These are phyloP conservation scores for Jordanella pulchra DNA, from an alignment of 2,797 vertebrate genomes.

Conservation along the genomic window DNA sequence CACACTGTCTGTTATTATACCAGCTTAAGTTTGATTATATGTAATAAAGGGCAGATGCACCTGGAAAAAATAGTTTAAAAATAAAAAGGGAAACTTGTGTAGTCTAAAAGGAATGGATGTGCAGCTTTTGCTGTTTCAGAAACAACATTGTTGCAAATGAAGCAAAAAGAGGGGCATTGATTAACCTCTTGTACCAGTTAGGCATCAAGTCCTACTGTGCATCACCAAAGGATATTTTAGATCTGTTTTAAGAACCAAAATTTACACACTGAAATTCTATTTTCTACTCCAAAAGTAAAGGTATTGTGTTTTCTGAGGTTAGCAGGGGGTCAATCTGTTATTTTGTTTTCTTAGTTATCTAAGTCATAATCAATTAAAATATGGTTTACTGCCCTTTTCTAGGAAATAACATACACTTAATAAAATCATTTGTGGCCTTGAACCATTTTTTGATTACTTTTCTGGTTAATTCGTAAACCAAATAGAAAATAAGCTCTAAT, in stretches of 20 bases:
- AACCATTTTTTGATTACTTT: not conserved
- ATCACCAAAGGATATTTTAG: not conserved
- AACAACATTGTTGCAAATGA: not conserved
- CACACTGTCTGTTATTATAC: not conserved
- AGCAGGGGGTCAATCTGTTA: not conserved
- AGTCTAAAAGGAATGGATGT: not conserved
- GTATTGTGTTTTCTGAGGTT: not conserved
- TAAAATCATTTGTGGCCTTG: not conserved
- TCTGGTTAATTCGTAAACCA: not conserved
- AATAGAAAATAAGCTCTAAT: not conserved
- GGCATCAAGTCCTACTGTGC: not conserved
- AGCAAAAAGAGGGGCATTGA: not conserved
- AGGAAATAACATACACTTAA: not conserved
- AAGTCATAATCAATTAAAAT: not conserved
- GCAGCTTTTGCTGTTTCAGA: not conserved
- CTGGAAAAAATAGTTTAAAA: not conserved
- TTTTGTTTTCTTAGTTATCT: too few relatives aligned
- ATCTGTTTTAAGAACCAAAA: not conserved
- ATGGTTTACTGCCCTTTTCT: not conserved
- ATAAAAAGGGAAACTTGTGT: not conserved
- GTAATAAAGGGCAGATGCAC: not conserved
- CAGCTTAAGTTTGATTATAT: not conserved
- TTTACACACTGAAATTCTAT: too few relatives aligned
- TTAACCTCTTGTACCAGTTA: not conserved
- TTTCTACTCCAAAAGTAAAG: too few relatives aligned